These are phyloP conservation scores for Mustelus asterias DNA, from an alignment of 2,113 vertebrate genomes.

Conservation along the genomic window DNA sequence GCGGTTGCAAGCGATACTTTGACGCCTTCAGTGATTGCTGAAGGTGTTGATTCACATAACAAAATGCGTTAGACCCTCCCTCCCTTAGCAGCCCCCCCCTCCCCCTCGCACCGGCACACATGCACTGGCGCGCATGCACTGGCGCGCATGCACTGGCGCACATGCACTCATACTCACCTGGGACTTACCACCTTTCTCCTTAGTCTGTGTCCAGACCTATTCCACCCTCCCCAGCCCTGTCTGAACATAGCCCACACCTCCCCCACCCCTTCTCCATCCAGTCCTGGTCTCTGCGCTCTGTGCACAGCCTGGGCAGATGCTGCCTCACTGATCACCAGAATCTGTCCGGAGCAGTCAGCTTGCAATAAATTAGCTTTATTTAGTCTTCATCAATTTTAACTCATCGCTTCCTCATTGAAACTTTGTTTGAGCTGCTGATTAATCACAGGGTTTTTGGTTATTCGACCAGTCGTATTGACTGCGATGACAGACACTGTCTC, in stretches of 20 bases:
- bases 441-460: not conserved
- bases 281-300: no score
- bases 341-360: not conserved
- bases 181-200: no score
- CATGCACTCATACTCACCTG: no score
- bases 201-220: no score
- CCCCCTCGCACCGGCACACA: no score
- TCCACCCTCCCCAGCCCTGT: not conserved
- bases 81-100: no score
- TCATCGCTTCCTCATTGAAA: not conserved
- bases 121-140: no score
- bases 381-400: not conserved
- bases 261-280: not conserved
- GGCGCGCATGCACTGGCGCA: no score
- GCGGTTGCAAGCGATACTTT: no score
- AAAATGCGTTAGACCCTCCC: not conserved
- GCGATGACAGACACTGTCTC: not conserved
- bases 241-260: not conserved
- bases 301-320: not conserved
- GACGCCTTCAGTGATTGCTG: not conserved
- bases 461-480: not conserved
- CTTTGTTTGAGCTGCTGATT: not conserved
- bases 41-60: not conserved
- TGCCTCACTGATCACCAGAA: not conserved
- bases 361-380: not conserved